phyloP scores from a whole-genome alignment of 2,113 vertebrate species.

The Bambusicola thoracicus region DNA sequence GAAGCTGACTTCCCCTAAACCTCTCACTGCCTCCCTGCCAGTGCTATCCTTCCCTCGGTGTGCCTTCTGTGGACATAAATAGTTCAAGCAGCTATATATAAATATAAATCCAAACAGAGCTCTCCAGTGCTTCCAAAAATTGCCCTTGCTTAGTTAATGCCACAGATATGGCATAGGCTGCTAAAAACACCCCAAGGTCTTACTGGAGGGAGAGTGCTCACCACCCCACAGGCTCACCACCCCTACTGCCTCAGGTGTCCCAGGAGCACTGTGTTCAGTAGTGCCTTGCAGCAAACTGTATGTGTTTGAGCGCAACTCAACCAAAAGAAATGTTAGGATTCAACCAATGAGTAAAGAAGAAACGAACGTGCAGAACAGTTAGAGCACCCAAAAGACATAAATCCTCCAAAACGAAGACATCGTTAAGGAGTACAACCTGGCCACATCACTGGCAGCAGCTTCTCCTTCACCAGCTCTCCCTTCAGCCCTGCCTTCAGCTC shows the following conservation, averaged over 20 bases:
- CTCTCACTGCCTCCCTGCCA: background rate
- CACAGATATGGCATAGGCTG: fast-evolving
- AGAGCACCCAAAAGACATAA: background rate
- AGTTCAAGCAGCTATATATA: background rate
- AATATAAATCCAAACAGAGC: background rate
- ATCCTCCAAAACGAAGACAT: background rate
- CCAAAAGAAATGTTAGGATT: background rate
- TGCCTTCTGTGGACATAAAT: background rate
- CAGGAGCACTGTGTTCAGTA: background rate
- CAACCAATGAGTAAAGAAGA: background rate
- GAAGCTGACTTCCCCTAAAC: background rate
- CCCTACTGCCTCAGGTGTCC: background rate
- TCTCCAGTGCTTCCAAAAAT: background rate
- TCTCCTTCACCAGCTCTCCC: fast-evolving
- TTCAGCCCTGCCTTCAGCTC: background rate
- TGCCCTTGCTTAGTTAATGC: background rate
- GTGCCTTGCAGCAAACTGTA: background rate
- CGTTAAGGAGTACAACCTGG: background rate
- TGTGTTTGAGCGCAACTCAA: background rate
- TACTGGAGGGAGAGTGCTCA: background rate
- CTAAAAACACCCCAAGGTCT: background rate
- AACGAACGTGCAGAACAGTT: background rate
- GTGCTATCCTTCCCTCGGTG: background rate
- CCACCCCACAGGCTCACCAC: background rate
- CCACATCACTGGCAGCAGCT: background rate